Base-by-base conservation (phyloP, 2,888 invertebrate genomes). In the Glaucopsyche alexis region DNA sequence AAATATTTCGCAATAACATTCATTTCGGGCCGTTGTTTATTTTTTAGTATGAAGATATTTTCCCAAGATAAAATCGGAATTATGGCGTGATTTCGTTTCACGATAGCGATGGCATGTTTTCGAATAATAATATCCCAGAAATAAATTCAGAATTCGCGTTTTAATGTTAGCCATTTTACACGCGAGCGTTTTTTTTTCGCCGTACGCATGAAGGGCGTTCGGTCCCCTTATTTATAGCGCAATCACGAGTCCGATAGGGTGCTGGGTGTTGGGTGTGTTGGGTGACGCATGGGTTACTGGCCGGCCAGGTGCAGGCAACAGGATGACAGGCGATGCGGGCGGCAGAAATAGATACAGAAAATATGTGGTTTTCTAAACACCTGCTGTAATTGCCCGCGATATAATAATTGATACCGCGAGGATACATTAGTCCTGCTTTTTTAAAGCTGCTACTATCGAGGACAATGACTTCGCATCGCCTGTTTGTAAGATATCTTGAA, bases 271-370 rank as follows among this genome's bases (percentile, higher is more conserved):
- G 60, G 60, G 60, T 60, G 29, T 29, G 29, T 13, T 11, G 80
- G 77, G 78, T 78, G 79, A 81, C 80, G 77, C 81, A 80, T 77
- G 82, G 86, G 88, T 87, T 83, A 85, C 79, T 86, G 85, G 85
- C 84, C 85, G 75, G 83, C 83, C 90, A 89, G 90, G 87, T 90
- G 91, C 84, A 76, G 40, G 40, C 13, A 67, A 72, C 73, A 75
- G 50, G 76, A 75, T 75, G 76, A 77, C 75, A 72, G 72, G 52
- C 78, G 73, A 80, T 80, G 78, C 80, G 80, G 79, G 80, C 67
- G 71, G 73, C 76, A 75, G 75, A 76, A 78, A 78, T 78, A 79
- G 75, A 77, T 75, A 71, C 73, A 45, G 73, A 71, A 65, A 52
- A 40, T 65, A 71, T 74, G 76, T 73, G 72, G 75, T 72, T 71